A percentile compares a stretch with the other conserved stretches of the same genome.
phyloP scores from a whole-genome alignment of 2,888 invertebrate species.

The Hydropsyche betteni region DNA sequence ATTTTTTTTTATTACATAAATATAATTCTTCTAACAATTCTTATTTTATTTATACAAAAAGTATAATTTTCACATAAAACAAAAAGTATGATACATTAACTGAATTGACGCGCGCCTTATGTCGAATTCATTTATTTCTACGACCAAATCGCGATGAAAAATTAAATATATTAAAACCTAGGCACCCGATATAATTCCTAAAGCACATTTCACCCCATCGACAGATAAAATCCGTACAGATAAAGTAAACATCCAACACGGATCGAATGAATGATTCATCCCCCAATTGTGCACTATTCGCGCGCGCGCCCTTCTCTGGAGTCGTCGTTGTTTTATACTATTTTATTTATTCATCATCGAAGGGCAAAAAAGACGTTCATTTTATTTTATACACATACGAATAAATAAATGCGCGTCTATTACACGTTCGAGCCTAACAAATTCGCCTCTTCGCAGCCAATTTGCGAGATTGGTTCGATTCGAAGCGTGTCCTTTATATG shows the following conservation, averaged over 20 bases:
- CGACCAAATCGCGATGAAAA: too few species aligned
- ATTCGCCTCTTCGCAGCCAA: constrained; percentile 6
- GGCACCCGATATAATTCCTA: not conserved
- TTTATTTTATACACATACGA: too few species aligned
- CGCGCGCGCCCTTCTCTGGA: not conserved
- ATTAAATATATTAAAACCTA: too few species aligned
- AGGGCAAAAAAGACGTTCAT: not conserved
- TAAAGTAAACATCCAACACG: constrained; percentile 40
- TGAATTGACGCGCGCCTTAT: too few species aligned
- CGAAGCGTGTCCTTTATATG: constrained; percentile 21
- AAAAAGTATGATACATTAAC: too few species aligned
- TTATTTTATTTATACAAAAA: too few species aligned
- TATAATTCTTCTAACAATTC: too few species aligned
- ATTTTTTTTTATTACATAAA: too few species aligned
- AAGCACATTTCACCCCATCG: constrained; percentile 27
- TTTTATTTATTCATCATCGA: not conserved
- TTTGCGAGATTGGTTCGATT: constrained; percentile 37
- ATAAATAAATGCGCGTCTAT: constrained; percentile 1
- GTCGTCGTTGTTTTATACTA: not conserved
- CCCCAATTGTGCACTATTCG: constrained; percentile 34
- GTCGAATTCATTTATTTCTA: too few species aligned
- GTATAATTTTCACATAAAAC: too few species aligned
- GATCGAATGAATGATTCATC: constrained; percentile 39
- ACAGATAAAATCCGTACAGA: constrained; percentile 39
- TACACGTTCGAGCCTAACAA: constrained; percentile 15